Conservation (phyloP, 2,797 vertebrate genomes). For the Lacerta agilis region DNA sequence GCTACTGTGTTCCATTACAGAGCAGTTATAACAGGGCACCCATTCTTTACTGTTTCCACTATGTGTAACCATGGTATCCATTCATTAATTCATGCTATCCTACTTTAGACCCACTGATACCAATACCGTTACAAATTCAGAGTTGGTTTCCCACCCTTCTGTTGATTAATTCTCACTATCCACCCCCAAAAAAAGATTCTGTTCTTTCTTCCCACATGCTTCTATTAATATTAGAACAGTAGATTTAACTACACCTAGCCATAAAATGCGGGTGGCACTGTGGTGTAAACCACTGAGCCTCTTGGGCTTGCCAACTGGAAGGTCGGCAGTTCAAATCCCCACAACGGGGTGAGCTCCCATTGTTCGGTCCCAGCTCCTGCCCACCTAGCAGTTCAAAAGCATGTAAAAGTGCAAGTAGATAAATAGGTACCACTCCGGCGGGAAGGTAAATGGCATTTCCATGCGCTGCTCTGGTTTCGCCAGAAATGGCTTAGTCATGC, state of each 20-base stretch:
- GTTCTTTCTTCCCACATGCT: too few relatives aligned
- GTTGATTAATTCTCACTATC: not conserved
- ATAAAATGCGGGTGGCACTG: not conserved
- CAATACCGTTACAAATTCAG: not conserved
- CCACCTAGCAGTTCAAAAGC: too few relatives aligned
- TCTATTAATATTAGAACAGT: not conserved
- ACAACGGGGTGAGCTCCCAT: too few relatives aligned
- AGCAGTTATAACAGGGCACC: not conserved
- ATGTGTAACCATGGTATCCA: not conserved
- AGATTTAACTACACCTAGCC: not conserved
- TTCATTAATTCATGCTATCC: not conserved
- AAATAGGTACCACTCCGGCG: too few relatives aligned
- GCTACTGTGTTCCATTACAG: not conserved
- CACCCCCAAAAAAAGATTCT: not conserved
- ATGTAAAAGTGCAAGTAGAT: too few relatives aligned
- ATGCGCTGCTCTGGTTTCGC: too few relatives aligned
- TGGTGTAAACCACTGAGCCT: too few relatives aligned
- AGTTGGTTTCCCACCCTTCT: not conserved
- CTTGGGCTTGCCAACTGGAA: too few relatives aligned
- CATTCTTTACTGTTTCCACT: not conserved
- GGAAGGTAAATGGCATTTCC: too few relatives aligned
- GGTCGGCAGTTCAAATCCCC: too few relatives aligned
- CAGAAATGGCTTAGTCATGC: too few relatives aligned
- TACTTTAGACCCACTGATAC: not conserved
- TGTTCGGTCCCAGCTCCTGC: too few relatives aligned